Conservation (phyloP, 2,888 invertebrate genomes). For the Zootermopsis nevadensis region DNA sequence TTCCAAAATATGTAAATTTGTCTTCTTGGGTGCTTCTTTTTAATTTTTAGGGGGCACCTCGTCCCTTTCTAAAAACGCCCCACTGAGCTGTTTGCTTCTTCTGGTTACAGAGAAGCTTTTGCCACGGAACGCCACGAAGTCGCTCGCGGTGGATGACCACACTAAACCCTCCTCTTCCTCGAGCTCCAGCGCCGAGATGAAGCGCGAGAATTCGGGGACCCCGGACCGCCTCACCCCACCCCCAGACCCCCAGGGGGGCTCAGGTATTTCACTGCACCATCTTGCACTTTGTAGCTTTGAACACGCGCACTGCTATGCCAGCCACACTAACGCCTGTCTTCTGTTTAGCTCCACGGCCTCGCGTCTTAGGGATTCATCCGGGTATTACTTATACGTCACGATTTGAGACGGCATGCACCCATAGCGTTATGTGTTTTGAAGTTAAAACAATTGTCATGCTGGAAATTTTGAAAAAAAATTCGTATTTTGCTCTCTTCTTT, state of each 20-base stretch:
- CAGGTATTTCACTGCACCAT: constrained; percentile 13
- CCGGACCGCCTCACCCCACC: constrained; percentile 49
- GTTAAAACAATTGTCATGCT: too few species aligned
- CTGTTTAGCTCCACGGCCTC: too few species aligned
- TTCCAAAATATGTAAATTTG: too few species aligned
- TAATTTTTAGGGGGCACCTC: not conserved
- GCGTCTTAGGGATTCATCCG: too few species aligned
- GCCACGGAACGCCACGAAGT: constrained; percentile 47
- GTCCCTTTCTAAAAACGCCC: not conserved
- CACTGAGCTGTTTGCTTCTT: constrained; percentile 38
- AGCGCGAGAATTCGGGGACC: constrained; percentile 43
- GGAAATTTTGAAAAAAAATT: too few species aligned
- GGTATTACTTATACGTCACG: too few species aligned
- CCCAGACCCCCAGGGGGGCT: constrained; percentile 46
- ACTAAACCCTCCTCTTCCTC: constrained; percentile 45
- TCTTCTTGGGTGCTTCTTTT: too few species aligned
- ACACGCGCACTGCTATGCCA: not conserved
- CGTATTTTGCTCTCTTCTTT: too few species aligned
- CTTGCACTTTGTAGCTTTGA: not conserved
- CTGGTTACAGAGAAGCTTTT: constrained; percentile 46
- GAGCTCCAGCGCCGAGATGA: constrained; percentile 39
- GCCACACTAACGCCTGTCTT: too few species aligned
- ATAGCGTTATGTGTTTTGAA: too few species aligned
- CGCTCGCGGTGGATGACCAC: constrained; percentile 48
- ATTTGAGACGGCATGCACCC: too few species aligned